These are phyloP conservation scores for Lanius collurio DNA, from an alignment of 2,113 vertebrate genomes.

Conservation along the genomic window DNA sequence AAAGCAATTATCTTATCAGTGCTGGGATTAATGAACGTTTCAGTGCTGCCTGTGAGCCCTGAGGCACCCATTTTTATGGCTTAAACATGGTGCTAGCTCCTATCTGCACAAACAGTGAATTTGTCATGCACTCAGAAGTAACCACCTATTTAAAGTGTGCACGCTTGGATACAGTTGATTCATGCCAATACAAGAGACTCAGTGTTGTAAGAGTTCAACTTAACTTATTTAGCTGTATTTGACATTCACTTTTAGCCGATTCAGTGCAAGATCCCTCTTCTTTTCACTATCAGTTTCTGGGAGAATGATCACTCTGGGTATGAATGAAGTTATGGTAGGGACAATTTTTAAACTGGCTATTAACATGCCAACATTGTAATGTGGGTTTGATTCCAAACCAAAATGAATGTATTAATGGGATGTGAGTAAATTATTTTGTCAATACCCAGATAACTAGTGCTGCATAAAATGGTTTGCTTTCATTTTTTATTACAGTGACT, in stretches of 20 bases:
- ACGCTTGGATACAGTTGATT: background rate
- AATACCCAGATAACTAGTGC: slow-evolving; percentile 71
- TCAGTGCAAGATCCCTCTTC: slow-evolving; percentile 17
- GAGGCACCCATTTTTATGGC: slow-evolving; percentile 35
- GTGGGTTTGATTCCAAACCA: slow-evolving; percentile 72
- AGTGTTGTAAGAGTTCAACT: background rate
- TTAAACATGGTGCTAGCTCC: slow-evolving; percentile 57
- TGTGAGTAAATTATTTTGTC: slow-evolving; percentile 77
- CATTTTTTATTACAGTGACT: slow-evolving; percentile 69
- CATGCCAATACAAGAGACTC: slow-evolving; percentile 25
- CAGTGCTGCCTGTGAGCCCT: slow-evolving; percentile 43
- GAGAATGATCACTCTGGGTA: slow-evolving; percentile 48
- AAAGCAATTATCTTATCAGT: slow-evolving; percentile 55
- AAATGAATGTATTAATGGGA: slow-evolving; percentile 73
- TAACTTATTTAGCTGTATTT: slow-evolving; percentile 68
- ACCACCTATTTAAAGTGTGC: background rate
- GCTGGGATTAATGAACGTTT: slow-evolving; percentile 49
- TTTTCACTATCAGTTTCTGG: slow-evolving; percentile 24
- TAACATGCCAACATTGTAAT: slow-evolving; percentile 42
- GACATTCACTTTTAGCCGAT: slow-evolving; percentile 23
- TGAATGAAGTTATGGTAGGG: slow-evolving; percentile 54
- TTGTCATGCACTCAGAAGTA: slow-evolving; percentile 6
- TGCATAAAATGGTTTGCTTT: slow-evolving; percentile 66
- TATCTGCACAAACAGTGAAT: slow-evolving; percentile 20
- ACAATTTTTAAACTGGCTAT: slow-evolving; percentile 43